phyloP scores from a whole-genome alignment of 2,113 vertebrate genomes.

The Corythoichthys haematopterus region DNA sequence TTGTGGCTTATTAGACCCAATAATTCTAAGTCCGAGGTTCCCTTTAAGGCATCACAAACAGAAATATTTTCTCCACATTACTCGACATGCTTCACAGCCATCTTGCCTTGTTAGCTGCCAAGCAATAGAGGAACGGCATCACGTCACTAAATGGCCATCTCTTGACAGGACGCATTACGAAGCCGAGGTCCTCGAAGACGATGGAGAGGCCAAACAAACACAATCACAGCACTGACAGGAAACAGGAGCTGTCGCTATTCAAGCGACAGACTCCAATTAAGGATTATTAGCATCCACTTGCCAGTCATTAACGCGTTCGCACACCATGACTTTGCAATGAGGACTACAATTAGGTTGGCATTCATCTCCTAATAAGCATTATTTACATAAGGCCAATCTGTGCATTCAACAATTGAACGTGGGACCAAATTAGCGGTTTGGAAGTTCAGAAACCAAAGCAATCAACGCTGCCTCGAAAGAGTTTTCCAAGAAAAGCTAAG shows the following conservation, averaged over 20 bases:
- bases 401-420: not conserved
- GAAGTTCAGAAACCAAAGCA: not conserved
- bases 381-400: not conserved
- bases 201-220: not conserved
- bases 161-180: not conserved
- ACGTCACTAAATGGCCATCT: constrained; percentile 4
- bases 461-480: not conserved
- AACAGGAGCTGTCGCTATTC: constrained; percentile 11
- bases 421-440: not conserved
- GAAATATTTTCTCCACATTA: constrained; percentile 14
- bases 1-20: too few relatives aligned
- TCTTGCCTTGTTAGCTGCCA: not conserved
- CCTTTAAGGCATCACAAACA: not conserved
- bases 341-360: not conserved
- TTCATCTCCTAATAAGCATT: not conserved
- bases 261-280: constrained; percentile 8
- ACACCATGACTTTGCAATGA: not conserved
- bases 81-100: constrained; percentile 13
- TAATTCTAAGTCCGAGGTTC: too few relatives aligned
- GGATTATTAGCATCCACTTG: constrained; percentile 3
- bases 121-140: constrained; percentile 2
- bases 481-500: not conserved
- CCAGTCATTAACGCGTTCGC: not conserved
- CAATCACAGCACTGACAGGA: not conserved
- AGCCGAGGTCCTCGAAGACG: not conserved